Evolutionary conservation across 2,113 vertebrate genomes (phyloP).

Genomic region (Toxotes chatareus): DNA sequence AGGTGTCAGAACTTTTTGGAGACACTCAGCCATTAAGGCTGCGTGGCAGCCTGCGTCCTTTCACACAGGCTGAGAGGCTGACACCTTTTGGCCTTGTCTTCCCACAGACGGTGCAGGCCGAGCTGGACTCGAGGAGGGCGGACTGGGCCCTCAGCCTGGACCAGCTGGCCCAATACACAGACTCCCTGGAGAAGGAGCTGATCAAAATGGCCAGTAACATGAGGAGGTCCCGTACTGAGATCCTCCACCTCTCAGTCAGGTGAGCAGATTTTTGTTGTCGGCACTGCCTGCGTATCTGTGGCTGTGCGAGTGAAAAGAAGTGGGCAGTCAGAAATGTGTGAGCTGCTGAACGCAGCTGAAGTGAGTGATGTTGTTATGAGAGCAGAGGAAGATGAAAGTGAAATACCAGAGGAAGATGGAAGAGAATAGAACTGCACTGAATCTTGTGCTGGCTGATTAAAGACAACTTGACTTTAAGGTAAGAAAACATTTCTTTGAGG

Average conservation of each 20-base stretch:
- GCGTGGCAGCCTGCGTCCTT: neutral
- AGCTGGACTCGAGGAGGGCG: slow-evolving; percentile 80
- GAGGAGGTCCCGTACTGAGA: slow-evolving; percentile 87
- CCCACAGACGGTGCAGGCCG: slow-evolving; percentile 75
- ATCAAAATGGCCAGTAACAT: slow-evolving; percentile 86
- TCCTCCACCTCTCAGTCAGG: slow-evolving; percentile 89
- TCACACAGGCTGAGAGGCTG: slow-evolving; percentile 27
- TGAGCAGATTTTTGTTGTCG: slow-evolving; percentile 64
- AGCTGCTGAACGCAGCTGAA: neutral
- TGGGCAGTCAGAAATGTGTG: slow-evolving; percentile 18
- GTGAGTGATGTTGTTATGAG: slow-evolving; percentile 1
- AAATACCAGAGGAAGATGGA: neutral
- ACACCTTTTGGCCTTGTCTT: slow-evolving; percentile 25
- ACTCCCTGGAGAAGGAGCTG: slow-evolving; percentile 88
- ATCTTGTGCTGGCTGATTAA: slow-evolving; percentile 10
- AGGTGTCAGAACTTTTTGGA: slow-evolving; percentile 39
- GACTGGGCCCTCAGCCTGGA: slow-evolving; percentile 85
- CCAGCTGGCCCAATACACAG: slow-evolving; percentile 86
- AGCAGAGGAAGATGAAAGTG: slow-evolving; percentile 2
- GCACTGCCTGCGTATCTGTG: slow-evolving; percentile 2
- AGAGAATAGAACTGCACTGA: slow-evolving; percentile 1
- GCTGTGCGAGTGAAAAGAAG: neutral
- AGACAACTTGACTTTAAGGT: slow-evolving; percentile 22
- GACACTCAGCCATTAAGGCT: neutral
- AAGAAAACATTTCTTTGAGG: neutral